Percentiles rank a stretch among this genome's conserved stretches.
Evolutionary conservation across 2,113 vertebrate species (phyloP).

Genomic region (Microtus oregoni): DNA sequence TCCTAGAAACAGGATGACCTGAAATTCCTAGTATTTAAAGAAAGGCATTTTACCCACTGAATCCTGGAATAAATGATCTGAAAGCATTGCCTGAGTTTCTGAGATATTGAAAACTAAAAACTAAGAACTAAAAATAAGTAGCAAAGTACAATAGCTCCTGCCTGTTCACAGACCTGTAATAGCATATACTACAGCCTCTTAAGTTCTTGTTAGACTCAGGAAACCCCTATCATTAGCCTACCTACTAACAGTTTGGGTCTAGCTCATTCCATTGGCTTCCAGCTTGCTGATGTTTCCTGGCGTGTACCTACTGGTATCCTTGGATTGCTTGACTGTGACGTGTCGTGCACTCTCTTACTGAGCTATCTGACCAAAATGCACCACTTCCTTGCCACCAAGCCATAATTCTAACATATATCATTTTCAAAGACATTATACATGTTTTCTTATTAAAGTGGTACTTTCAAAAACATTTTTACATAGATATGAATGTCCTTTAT

Average conservation of each 20-base stretch:
- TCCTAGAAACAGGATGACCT: not conserved
- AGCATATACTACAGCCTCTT: not conserved
- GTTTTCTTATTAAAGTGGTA: conserved; percentile 2
- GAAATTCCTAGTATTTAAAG: not conserved
- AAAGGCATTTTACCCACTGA: conserved; percentile 20
- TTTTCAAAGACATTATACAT: not conserved
- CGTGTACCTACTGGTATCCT: not conserved
- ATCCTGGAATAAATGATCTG: not conserved
- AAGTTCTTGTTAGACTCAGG: not conserved
- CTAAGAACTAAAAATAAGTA: not conserved
- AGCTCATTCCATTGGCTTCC: not conserved
- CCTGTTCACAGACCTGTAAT: fast-evolving
- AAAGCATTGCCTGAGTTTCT: not conserved
- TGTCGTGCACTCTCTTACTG: conserved; percentile 18
- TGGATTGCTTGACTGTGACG: not conserved
- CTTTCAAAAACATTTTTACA: not conserved
- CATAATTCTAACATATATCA: not conserved
- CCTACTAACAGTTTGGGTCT: not conserved
- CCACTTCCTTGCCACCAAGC: not conserved
- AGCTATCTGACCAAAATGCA: not conserved
- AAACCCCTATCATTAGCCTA: not conserved
- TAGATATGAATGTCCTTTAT: not conserved
- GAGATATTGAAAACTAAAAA: not conserved
- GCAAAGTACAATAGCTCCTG: not conserved
- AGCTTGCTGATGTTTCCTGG: not conserved